phyloP scores from a whole-genome alignment of 2,797 vertebrate species.

The Crocodylus rhombifer region DNA sequence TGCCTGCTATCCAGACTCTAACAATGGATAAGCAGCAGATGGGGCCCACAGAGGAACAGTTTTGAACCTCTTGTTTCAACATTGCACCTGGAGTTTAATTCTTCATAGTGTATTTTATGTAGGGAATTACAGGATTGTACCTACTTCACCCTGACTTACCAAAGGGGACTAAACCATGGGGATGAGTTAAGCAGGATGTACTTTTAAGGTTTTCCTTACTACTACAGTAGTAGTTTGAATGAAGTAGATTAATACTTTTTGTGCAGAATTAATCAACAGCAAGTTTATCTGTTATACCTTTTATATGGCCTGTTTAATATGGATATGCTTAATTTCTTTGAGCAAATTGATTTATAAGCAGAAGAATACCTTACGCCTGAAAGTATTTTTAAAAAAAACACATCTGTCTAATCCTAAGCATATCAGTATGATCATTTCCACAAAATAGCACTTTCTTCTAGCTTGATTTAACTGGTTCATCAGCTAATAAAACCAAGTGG shows the following conservation, averaged over 20 bases:
- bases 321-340: neutral
- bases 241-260: neutral
- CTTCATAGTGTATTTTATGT: too few relatives aligned
- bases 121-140: too few relatives aligned
- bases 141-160: too few relatives aligned
- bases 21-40: neutral
- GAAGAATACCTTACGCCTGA: conserved; percentile 5
- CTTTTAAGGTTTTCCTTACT: conserved; percentile 2
- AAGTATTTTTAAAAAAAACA: neutral
- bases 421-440: conserved; percentile 28
- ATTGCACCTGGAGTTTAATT: neutral
- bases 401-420: conserved; percentile 36
- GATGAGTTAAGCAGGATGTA: neutral
- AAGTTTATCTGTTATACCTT: neutral
- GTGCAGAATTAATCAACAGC: neutral
- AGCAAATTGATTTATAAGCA: neutral
- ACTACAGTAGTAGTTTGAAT: neutral
- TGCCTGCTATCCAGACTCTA: neutral
- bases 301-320: conserved; percentile 14
- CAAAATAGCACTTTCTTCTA: conserved; percentile 35
- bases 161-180: too few relatives aligned
- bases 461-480: conserved; percentile 59
- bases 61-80: neutral
- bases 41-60: neutral
- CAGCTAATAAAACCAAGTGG: conserved; percentile 54